phyloP scores from a whole-genome alignment of 2,888 invertebrate species.

The Drosophila sordidula region DNA sequence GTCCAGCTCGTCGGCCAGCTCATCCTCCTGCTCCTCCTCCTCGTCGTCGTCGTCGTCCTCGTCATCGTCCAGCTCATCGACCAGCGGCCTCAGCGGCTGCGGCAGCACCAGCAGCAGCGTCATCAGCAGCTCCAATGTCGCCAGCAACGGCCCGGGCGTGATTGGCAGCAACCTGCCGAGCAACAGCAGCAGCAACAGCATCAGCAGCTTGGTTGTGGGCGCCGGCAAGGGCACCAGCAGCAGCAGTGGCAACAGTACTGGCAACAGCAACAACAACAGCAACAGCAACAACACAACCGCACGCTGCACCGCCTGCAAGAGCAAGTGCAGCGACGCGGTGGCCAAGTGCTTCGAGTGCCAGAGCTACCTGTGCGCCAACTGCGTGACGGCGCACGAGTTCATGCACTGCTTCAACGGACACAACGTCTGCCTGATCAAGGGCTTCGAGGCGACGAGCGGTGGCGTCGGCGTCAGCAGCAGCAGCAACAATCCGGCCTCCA shows the following conservation, averaged over 20 bases:
- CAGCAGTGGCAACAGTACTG: constrained; percentile 13
- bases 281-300: constrained; percentile 71
- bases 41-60: constrained; percentile 77
- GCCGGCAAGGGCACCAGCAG: constrained; percentile 60
- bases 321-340: constrained; percentile 96
- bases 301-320: constrained; percentile 98
- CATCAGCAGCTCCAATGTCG: constrained; percentile 47
- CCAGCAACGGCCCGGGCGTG: constrained; percentile 86
- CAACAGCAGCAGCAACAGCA: constrained; percentile 41
- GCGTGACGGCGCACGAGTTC: constrained; percentile 99
- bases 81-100: constrained; percentile 87
- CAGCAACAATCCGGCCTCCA: constrained; percentile 73
- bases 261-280: constrained; percentile 20
- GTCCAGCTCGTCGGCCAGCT: constrained; percentile 81
- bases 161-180: constrained; percentile 84
- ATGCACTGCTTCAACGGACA: constrained; percentile 99
- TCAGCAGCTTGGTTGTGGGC: constrained; percentile 68
- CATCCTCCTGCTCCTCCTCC: constrained; percentile 80
- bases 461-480: constrained; percentile 43
- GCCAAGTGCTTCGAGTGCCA: constrained; percentile 98
- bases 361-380: constrained; percentile 97
- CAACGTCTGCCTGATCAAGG: constrained; percentile 89
- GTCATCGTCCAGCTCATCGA: constrained; percentile 77
- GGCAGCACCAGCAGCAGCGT: constrained; percentile 86
- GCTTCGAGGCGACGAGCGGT: constrained; percentile 67